Base-by-base conservation (phyloP, 2,113 vertebrate species). In the Montifringilla adamsi region DNA sequence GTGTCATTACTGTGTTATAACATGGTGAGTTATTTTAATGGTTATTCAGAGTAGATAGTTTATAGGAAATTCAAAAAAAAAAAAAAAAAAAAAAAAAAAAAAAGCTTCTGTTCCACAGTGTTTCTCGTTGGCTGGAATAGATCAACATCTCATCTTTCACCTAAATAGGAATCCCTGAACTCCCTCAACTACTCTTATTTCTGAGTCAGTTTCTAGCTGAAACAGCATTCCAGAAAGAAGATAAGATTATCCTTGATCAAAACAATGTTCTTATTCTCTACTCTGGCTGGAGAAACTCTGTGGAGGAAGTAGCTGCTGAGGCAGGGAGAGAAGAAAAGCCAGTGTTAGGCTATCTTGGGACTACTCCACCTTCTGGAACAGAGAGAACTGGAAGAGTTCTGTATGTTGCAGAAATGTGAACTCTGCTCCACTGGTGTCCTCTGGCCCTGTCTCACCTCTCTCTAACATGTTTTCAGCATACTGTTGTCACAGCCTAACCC, bases 191-290 rank as follows among this genome's bases (percentile, higher is more conserved):
- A 14, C 81, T 89, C 87, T 84, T 11, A 49, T 89, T 91, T 94
- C 87, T 84, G 49, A 81, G n/a, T 84, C 62, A 85, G 81, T 75
- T 76, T 87, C 37, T 84, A 94, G 91, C 84, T 96, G 87, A 95
- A 94, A 73, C 70, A 95, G 89, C 89, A 82, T 95, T 97, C 91
- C 95, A 94, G 66, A 91, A 91, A 89, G 74, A 92, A 79, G 92
- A 93, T 93, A 96, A 95, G 84, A 77, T 92, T 95, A 92, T 95
- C 80, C 91, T 93, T 84, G 93, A 86, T 93, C 91, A 95, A 94
- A 95, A 96, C 74, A 93, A 89, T 68, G 37, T 94, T 94, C 62
- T 64, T 92, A 87, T 87, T 95, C 77, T 96, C 77, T 70, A 8
- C n/a, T 90, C 77, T 79, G 93, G 56, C 94, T 89, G 44, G 47